Evolutionary conservation across 2,113 vertebrate species (phyloP), one percentile per base, ranked within the genome.

Genomic region (Scatophagus argus): DNA sequence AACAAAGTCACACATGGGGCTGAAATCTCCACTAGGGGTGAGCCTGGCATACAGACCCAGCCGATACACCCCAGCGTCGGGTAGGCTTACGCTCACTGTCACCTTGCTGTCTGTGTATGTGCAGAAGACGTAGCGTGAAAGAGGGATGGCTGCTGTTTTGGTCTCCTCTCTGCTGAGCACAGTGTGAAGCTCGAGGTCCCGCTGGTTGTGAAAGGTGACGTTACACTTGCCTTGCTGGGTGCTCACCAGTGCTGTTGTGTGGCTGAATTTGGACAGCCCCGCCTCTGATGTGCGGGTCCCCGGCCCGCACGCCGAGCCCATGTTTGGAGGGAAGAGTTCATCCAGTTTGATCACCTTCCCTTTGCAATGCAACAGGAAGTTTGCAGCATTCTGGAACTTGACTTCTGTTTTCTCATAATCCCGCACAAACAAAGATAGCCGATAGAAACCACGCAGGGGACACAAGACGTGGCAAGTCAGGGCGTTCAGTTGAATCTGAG

Each of bases 191-290:
- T 94, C 85, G 0, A 93, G 1, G 0, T 69, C 87, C 0, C 60
- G 23, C 8, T 87, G 69, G 0, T 79, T 63, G 43, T 91, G 88
- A 76, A 95, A 96, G 67, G 95, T 95, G 83, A 96, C 93, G 81
- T 94, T 95, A 69, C 95, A 95, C 66, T 93, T 94, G 2, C 96
- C 95, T 31, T 95, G 89, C 23, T 92, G 91, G 41, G 93, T 94
- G 46, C 82, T 93, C 74, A 95, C 85, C 38, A 94, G 78, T 3
- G 95, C 94, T 3, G 49, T 56, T 0, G 85, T 74, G 49, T 95
- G 95, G 86, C 94, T 93, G 29, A 96, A 96, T 8, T 91, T 92
- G 65, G 92, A 91, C 51, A 96, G 85, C 32, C 95, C 91, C 0
- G 85, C 91, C 39, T 88, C 65, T 1, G 82, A 71, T 0, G 95